Evolutionary conservation across 2,888 invertebrate genomes (phyloP), one percentile per base, ranked within the genome.

Genomic region (Epicampocera succincta): DNA sequence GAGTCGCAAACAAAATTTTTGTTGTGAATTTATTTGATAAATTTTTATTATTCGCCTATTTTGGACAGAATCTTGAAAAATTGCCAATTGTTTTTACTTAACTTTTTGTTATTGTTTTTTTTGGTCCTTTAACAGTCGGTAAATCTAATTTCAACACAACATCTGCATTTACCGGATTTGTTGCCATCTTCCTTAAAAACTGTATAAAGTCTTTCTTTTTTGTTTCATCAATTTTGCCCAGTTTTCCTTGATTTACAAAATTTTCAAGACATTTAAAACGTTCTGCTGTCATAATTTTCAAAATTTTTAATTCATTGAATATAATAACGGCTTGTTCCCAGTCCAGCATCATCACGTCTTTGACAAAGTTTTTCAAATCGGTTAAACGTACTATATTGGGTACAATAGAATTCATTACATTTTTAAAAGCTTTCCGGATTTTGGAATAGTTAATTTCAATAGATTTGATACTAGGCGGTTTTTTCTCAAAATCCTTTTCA

Each of bases 351-450:
- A 75, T 21, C 15, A 75, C 9, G 17, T 54, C 12, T 1, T 54
- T 42, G 8, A 75, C 52, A 65, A 80, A 80, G 17, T 60, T 71
- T 11, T 75, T 71, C 3, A 80, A 65, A 52, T 80, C 69, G 13
- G 33, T 56, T 15, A 65, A 19, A 3, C 40, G 33, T 12, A 80
- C 56, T 15, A 80, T 71, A 21, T 80, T 80, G 3, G 74, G 75
- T 71, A 80, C 40, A 52, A 38, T 29, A 1, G 58, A 42, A 17
- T 17, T 21, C 60, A 75, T 80, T 2, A 80, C 60, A 6, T 33
- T 9, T 0, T 13, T 6, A 0, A 80, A 38, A 17, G 52, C 65
- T 19, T 75, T 71, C 13, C 52, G 3, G 9, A 75, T 56, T 58
- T 48, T 68, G n/a, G 40, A n/a, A 50, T 33, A 38, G 40, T 79